Evolutionary conservation across 1,140 invertebrate genomes (phyloP).

Genomic region (Aricia agestis): DNA sequence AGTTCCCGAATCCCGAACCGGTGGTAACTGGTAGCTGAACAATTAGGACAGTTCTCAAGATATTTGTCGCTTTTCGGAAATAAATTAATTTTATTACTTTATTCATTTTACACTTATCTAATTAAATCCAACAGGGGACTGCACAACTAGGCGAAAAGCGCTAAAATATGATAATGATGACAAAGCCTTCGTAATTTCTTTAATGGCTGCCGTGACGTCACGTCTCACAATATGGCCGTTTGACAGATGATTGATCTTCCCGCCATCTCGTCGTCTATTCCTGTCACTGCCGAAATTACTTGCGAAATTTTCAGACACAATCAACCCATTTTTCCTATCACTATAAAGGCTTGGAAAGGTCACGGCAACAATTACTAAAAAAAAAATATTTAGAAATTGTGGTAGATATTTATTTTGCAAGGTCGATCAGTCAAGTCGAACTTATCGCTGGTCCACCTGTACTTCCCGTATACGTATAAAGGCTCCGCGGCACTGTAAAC

Average conservation of each 20-base stretch:
- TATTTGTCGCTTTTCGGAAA: no score
- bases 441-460: no score
- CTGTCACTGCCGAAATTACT: background rate
- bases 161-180: background rate
- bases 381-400: background rate
- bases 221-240: background rate
- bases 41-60: no score
- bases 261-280: background rate
- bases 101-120: no score
- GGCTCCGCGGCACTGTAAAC: no score
- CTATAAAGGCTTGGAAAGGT: background rate
- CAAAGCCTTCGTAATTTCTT: background rate
- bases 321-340: constrained; percentile 5
- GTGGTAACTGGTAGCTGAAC: no score
- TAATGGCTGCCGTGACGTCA: background rate
- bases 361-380: background rate
- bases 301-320: constrained; percentile 7
- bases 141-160: background rate
- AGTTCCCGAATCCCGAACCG: no score
- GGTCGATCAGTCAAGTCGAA: no score
- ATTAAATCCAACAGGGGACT: background rate
- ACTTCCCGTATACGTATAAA: no score
- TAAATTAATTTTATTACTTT: no score
- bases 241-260: constrained; percentile 4
- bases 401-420: background rate